Conservation (phyloP, 2,888 invertebrate genomes). For the Myopa testacea region DNA sequence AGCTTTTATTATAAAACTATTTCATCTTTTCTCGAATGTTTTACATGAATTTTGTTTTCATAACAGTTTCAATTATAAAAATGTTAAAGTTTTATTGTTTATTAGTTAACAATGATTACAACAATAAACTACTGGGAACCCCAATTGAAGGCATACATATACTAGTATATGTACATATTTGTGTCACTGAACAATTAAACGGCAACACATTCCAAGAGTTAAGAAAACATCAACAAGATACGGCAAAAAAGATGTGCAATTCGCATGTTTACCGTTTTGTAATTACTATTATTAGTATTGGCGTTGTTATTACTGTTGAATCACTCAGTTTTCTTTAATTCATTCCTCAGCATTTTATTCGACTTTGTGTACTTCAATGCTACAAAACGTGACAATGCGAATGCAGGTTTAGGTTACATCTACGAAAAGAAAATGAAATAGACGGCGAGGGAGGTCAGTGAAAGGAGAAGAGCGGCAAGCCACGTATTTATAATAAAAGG, state of each 20-base stretch:
- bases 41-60: no score
- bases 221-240: background rate
- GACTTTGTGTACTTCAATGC: conserved; percentile 6
- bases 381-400: conserved; percentile 45
- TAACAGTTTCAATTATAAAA: no score
- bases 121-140: no score
- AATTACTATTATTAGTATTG: conserved; percentile 13
- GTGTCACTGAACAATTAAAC: no score
- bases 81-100: no score
- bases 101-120: no score
- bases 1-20: no score
- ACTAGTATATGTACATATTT: no score
- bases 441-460: conserved; percentile 2
- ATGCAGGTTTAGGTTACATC: conserved; percentile 37
- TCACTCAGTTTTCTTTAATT: background rate
- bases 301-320: background rate
- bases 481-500: background rate
- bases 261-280: conserved; percentile 9
- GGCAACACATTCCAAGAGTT: no score
- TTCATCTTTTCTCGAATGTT: no score
- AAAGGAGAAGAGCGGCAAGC: background rate
- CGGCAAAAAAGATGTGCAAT: background rate
- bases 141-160: no score
- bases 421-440: background rate
- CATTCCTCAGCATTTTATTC: conserved; percentile 1